Conservation (phyloP, 2,797 vertebrate genomes). For the Etheostoma nigrum region DNA sequence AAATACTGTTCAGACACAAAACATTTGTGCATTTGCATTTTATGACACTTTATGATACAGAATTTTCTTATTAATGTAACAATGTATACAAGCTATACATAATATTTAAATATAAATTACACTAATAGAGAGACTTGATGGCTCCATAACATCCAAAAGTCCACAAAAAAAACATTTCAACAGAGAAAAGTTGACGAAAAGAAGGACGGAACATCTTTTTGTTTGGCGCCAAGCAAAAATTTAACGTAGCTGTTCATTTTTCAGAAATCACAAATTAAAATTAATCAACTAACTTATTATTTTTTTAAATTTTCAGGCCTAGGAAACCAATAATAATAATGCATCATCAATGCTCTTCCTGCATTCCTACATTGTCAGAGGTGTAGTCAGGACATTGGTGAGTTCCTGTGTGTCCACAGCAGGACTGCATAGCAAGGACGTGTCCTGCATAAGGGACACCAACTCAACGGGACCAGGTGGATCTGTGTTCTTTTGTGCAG, state of each 20-base stretch:
- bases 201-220: not conserved
- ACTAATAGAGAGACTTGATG: not conserved
- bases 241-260: not conserved
- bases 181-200: not conserved
- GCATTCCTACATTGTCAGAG: slow-evolving; percentile 47
- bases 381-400: slow-evolving; percentile 15
- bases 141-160: no score
- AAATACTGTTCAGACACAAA: not conserved
- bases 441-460: slow-evolving; percentile 67
- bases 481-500: not conserved
- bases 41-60: not conserved
- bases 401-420: slow-evolving; percentile 45
- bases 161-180: not conserved
- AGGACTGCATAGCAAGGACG: slow-evolving; percentile 51
- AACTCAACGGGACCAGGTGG: slow-evolving; percentile 52
- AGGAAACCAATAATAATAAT: not conserved
- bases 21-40: not conserved
- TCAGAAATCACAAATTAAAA: not conserved
- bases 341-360: not conserved
- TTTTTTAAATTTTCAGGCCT: not conserved
- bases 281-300: not conserved
- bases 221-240: not conserved
- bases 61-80: not conserved
- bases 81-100: not conserved
- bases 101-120: not conserved